Percentiles rank a stretch among this genome's conserved stretches.
Evolutionary conservation across 2,113 vertebrate species (phyloP).

Genomic region (Porphyrio hochstetteri): DNA sequence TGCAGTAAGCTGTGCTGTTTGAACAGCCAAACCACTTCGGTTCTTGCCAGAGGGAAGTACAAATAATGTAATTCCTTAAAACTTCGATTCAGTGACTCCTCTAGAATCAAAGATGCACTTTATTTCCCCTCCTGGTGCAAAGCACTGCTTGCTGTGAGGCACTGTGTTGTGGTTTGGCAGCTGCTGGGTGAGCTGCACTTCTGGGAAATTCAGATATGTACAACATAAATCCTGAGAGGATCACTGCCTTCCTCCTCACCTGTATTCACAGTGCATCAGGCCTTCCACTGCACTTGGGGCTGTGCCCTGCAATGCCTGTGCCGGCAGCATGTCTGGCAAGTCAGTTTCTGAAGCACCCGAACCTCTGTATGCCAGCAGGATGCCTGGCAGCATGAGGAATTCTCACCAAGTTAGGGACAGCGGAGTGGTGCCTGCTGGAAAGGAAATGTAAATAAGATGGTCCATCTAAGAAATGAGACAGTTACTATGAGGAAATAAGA

Average conservation of each 20-base stretch:
- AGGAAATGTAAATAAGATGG: background rate
- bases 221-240: accelerated
- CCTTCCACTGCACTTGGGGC: background rate
- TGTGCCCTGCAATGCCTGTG: accelerated
- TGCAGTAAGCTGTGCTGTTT: background rate
- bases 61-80: background rate
- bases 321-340: accelerated
- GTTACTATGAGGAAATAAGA: background rate
- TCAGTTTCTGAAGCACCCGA: background rate
- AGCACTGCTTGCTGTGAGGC: background rate
- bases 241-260: background rate
- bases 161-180: accelerated
- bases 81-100: background rate
- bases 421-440: background rate
- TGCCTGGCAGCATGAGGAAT: background rate
- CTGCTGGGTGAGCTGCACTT: background rate
- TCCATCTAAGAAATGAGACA: background rate
- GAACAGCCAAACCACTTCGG: background rate
- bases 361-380: accelerated
- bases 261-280: background rate
- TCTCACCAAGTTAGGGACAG: background rate
- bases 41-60: background rate
- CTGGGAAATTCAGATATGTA: background rate
- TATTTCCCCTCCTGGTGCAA: background rate
- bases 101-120: no score